A percentile compares a stretch with the other conserved stretches of the same genome.
Evolutionary conservation across 2,888 invertebrate species (phyloP).

Genomic region (Halictus quadricinctus): DNA sequence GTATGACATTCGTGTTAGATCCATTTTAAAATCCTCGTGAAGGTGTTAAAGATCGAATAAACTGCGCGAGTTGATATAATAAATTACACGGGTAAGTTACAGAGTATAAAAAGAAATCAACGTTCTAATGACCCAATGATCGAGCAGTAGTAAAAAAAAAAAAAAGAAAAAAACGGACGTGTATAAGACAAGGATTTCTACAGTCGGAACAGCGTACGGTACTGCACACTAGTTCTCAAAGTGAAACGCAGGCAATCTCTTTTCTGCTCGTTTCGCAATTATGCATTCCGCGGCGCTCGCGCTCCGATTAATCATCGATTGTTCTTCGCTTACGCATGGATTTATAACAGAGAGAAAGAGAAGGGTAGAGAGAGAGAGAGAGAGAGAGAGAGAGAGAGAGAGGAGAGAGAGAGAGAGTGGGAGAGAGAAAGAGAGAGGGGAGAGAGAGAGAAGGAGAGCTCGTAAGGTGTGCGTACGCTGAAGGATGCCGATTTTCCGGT

Average conservation of each 20-base stretch:
- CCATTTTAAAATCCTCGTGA: neutral
- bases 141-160: neutral
- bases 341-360: constrained; percentile 36
- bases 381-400: too few species aligned
- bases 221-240: constrained; percentile 39
- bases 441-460: neutral
- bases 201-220: constrained; percentile 9
- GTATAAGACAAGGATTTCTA: constrained; percentile 31
- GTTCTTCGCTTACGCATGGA: constrained; percentile 42
- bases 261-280: constrained; percentile 66
- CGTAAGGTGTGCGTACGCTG: constrained; percentile 34
- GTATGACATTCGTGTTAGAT: neutral
- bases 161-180: neutral
- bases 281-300: constrained; percentile 62
- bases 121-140: neutral
- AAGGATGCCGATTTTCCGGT: constrained; percentile 56
- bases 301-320: constrained; percentile 69
- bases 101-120: neutral
- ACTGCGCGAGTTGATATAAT: neutral
- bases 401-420: neutral
- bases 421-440: too few species aligned
- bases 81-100: neutral
- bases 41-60: neutral
- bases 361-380: neutral
- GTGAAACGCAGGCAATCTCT: constrained; percentile 53